A percentile compares a stretch with the other conserved stretches of the same genome.
Conservation (phyloP, 2,888 invertebrate species). For the Belgica antarctica region DNA sequence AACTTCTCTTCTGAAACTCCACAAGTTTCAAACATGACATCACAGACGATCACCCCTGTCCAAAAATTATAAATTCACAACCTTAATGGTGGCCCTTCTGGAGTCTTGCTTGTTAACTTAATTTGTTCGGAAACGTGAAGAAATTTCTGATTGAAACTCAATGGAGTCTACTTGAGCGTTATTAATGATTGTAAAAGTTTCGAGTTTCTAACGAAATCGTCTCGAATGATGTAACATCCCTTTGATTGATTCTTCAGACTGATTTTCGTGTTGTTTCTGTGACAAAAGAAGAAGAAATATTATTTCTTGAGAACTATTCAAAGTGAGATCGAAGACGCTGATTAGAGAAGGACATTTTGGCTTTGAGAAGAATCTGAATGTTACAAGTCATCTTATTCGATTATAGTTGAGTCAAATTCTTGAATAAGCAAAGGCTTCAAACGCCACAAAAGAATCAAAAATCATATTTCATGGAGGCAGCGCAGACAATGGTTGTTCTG, state of each 20-base stretch:
- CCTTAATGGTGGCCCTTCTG: no score
- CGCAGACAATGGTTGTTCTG: not conserved
- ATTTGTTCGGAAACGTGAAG: no score
- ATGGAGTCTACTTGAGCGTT: not conserved
- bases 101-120: no score
- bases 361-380: not conserved
- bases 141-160: no score
- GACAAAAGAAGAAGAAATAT: not conserved
- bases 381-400: slow-evolving; percentile 1
- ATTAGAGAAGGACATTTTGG: not conserved
- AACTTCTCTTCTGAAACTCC: no score
- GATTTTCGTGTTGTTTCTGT: not conserved
- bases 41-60: no score
- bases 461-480: not conserved
- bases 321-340: not conserved
- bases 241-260: slow-evolving; percentile 10
- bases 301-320: not conserved
- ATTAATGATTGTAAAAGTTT: not conserved
- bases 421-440: not conserved
- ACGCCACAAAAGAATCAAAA: not conserved
- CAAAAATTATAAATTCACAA: no score
- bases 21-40: no score
- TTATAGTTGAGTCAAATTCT: not conserved
- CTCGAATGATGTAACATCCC: not conserved
- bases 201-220: not conserved